phyloP scores from a whole-genome alignment of 2,113 vertebrate species.

The Ctenomys sociabilis region DNA sequence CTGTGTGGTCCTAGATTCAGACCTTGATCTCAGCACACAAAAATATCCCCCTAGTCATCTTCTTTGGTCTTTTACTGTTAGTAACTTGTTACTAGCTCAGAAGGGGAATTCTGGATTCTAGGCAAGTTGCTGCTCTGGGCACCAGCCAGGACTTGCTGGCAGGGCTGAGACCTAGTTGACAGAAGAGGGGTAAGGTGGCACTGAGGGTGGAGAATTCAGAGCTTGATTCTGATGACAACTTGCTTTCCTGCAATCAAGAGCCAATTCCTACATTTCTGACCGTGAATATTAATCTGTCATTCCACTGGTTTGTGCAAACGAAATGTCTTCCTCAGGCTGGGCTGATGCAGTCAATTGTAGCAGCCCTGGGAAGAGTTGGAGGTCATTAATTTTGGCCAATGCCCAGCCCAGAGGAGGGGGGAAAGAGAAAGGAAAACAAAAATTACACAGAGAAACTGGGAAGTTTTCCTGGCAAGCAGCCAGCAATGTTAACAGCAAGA shows the following conservation, averaged over 20 bases:
- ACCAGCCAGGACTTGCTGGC: background rate
- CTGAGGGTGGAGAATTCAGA: background rate
- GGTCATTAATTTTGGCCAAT: constrained; percentile 21
- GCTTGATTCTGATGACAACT: background rate
- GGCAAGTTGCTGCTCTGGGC: background rate
- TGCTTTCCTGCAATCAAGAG: background rate
- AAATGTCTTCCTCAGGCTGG: background rate
- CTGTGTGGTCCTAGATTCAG: background rate
- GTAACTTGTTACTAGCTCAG: background rate
- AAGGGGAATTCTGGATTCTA: background rate
- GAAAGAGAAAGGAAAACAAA: constrained; percentile 40
- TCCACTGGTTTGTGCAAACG: background rate
- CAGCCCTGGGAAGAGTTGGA: background rate
- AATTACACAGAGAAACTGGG: background rate
- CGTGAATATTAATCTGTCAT: background rate
- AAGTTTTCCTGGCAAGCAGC: background rate
- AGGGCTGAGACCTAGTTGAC: background rate
- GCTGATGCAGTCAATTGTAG: background rate
- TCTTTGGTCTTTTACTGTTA: background rate
- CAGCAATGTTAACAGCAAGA: background rate
- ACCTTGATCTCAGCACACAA: background rate
- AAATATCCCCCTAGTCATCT: background rate
- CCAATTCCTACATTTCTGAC: background rate
- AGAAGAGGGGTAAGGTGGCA: too few species aligned
- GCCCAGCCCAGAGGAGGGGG: background rate